Evolutionary conservation across 1,140 invertebrate genomes (phyloP).

Genomic region (Sitobion miscanthi): DNA sequence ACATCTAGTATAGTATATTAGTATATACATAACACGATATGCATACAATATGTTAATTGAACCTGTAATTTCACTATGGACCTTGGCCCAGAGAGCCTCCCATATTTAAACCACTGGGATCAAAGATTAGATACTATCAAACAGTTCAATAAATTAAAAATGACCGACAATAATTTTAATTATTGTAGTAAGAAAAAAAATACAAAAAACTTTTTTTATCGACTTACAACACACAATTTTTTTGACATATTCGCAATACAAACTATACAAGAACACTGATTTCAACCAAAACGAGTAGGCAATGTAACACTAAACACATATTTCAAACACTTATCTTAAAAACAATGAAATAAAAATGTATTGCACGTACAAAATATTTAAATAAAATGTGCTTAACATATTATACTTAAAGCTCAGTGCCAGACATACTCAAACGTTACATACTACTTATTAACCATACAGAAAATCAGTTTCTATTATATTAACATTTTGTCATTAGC

Average conservation of each 20-base stretch:
- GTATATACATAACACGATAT: too few species aligned
- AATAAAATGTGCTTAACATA: background rate
- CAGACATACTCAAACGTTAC: background rate
- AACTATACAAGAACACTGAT: background rate
- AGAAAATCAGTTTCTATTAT: background rate
- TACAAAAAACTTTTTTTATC: background rate
- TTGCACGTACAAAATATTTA: background rate
- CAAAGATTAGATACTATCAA: background rate
- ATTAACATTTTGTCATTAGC: background rate
- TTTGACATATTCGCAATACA: background rate
- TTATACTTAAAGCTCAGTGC: background rate
- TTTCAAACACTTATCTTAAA: background rate
- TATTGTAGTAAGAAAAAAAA: background rate
- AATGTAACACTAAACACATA: background rate
- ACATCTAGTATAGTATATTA: too few species aligned
- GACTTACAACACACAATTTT: background rate
- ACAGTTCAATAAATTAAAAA: background rate
- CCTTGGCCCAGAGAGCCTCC: too few species aligned
- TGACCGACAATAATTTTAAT: background rate
- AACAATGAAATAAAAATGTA: conserved; percentile 1
- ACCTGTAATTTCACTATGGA: too few species aligned
- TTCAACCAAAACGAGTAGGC: background rate
- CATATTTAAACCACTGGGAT: background rate
- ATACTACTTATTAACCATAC: background rate
- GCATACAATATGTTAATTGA: too few species aligned